These are phyloP conservation scores for Drosophila hydei DNA, from an alignment of 1,140 invertebrate genomes.

Conservation along the genomic window DNA sequence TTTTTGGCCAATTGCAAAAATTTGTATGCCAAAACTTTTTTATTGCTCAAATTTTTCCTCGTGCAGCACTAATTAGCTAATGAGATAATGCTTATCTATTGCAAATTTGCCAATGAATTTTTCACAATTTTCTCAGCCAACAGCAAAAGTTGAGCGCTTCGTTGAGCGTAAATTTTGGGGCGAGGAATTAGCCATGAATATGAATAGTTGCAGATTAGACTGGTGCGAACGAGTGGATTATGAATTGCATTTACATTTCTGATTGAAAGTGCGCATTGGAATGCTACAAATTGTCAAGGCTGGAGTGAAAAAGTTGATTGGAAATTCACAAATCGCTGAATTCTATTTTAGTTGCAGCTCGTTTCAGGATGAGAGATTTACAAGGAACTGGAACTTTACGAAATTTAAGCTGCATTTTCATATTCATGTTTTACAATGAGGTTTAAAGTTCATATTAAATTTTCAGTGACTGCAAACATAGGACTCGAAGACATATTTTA, in stretches of 20 bases:
- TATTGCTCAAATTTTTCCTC: slow-evolving; percentile 71
- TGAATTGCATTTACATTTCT: neutral
- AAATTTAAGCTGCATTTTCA: too few species aligned
- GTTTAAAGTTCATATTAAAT: too few species aligned
- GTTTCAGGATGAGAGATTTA: too few species aligned
- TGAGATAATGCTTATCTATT: slow-evolving; percentile 80
- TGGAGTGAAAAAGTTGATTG: too few species aligned
- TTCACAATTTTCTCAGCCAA: neutral
- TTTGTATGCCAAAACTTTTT: slow-evolving; percentile 66
- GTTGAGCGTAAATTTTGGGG: neutral
- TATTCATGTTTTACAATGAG: too few species aligned
- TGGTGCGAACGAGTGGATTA: neutral
- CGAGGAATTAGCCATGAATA: neutral
- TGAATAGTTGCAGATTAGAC: neutral
- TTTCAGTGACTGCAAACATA: too few species aligned
- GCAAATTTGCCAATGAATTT: slow-evolving; percentile 47
- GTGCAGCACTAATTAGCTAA: slow-evolving; percentile 78
- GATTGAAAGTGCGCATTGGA: neutral
- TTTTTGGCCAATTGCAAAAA: slow-evolving; percentile 21
- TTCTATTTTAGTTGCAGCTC: too few species aligned
- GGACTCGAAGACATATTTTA: too few species aligned
- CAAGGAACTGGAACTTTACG: too few species aligned
- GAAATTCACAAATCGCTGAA: too few species aligned
- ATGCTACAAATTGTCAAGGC: neutral
- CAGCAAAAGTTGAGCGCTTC: slow-evolving; percentile 23